Evolutionary conservation across 2,113 vertebrate genomes (phyloP).

Genomic region (Clarias gariepinus): DNA sequence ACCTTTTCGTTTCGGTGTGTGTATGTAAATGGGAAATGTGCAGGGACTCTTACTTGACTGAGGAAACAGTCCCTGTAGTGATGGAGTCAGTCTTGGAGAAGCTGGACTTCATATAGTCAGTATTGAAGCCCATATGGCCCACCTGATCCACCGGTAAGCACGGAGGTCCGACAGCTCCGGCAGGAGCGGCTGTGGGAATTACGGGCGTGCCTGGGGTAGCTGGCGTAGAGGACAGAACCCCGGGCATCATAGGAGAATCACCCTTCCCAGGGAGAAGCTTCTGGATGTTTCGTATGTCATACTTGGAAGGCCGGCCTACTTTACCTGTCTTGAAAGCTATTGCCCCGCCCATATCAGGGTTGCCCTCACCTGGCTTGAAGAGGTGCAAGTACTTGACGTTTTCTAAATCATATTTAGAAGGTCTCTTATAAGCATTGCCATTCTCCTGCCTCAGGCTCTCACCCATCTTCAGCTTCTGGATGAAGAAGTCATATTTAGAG

Average conservation of each 20-base stretch:
- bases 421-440: slow-evolving; percentile 90
- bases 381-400: slow-evolving; percentile 97
- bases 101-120: slow-evolving; percentile 94
- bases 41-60: slow-evolving; percentile 88
- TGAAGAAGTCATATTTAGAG: slow-evolving; percentile 98
- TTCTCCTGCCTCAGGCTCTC: slow-evolving; percentile 93
- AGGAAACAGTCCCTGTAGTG: slow-evolving; percentile 97
- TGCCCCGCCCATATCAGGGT: slow-evolving; percentile 94
- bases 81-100: slow-evolving; percentile 99
- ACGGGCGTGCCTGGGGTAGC: slow-evolving; percentile 76
- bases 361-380: slow-evolving; percentile 96
- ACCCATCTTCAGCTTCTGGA: slow-evolving; percentile 94
- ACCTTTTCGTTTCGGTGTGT: background rate
- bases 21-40: background rate
- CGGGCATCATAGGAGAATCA: slow-evolving; percentile 78
- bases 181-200: slow-evolving; percentile 58
- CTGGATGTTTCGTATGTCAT: slow-evolving; percentile 92
- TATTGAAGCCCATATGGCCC: slow-evolving; percentile 84
- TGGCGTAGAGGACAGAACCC: slow-evolving; percentile 77
- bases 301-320: slow-evolving; percentile 97
- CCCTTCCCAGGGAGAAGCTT: slow-evolving; percentile 86
- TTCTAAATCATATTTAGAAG: slow-evolving; percentile 98
- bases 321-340: slow-evolving; percentile 98
- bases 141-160: slow-evolving; percentile 80
- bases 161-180: slow-evolving; percentile 58